Evolutionary conservation across 2,113 vertebrate species (phyloP).

Genomic region (Cariama cristata): DNA sequence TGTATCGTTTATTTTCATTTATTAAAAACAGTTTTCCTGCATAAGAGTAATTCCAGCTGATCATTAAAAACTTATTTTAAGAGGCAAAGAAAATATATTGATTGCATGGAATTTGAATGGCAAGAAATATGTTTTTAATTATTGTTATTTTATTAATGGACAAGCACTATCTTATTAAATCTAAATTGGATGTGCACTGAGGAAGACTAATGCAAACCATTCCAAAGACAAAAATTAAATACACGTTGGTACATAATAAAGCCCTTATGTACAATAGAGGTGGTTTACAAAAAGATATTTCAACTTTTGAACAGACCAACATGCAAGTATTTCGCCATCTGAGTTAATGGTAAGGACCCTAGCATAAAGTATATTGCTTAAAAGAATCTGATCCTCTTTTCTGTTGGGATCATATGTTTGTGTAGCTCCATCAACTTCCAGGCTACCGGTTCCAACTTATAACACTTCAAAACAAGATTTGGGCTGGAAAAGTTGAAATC

Average conservation of each 20-base stretch:
- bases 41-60: conserved; percentile 35
- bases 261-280: neutral
- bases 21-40: conserved; percentile 41
- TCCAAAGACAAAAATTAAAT: conserved; percentile 33
- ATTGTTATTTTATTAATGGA: conserved; percentile 52
- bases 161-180: conserved; percentile 57
- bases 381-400: neutral
- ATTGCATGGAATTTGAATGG: conserved; percentile 6
- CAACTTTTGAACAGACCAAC: neutral
- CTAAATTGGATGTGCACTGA: conserved; percentile 42
- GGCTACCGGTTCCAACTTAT: neutral
- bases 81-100: neutral
- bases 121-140: conserved; percentile 64
- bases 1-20: neutral
- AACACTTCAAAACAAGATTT: neutral
- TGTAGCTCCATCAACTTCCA: neutral
- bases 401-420: neutral
- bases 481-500: neutral
- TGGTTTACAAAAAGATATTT: conserved; percentile 25
- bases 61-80: conserved; percentile 32
- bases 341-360: neutral
- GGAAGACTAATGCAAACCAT: conserved; percentile 50
- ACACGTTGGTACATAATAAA: neutral
- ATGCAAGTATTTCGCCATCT: neutral
- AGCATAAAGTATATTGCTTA: neutral